phyloP scores from a whole-genome alignment of 2,888 invertebrate species.

The Ophion ellenae region DNA sequence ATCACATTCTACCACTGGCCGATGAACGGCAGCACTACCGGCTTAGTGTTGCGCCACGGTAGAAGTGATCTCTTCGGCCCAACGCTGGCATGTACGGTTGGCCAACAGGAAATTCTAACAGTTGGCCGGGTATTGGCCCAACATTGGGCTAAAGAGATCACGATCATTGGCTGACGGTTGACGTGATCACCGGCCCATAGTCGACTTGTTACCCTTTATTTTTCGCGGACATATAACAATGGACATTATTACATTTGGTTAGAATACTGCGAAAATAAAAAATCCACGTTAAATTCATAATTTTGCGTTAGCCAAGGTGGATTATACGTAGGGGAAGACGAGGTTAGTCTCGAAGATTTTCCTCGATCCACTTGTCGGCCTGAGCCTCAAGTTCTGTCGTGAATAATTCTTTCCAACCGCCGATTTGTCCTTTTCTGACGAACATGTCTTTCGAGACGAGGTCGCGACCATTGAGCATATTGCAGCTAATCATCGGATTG shows the following conservation, averaged over 20 bases:
- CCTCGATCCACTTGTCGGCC: conserved; percentile 89
- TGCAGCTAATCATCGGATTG: neutral
- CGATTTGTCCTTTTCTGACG: conserved; percentile 88
- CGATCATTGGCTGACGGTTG: no score
- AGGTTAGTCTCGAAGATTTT: conserved; percentile 87
- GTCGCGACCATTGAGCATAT: conserved; percentile 86
- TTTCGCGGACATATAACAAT: neutral
- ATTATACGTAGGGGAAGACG: conserved; percentile 76
- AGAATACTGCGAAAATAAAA: neutral
- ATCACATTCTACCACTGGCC: no score
- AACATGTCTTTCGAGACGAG: conserved; percentile 88
- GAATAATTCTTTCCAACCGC: conserved; percentile 90
- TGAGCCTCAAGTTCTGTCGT: conserved; percentile 87
- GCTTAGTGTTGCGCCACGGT: no score
- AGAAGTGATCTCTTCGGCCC: no score
- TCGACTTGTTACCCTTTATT: conserved; percentile 1
- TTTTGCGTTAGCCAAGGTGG: neutral
- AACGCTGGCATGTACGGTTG: no score
- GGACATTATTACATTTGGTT: no score
- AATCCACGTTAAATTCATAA: neutral
- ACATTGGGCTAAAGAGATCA: no score
- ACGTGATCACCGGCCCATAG: no score
- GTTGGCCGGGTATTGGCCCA: no score
- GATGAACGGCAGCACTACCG: no score
- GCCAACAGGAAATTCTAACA: no score